A percentile compares a stretch with the other conserved stretches of the same genome.
These are phyloP conservation scores for Leucophenga montana DNA, from an alignment of 2,888 invertebrate species.

Conservation along the genomic window DNA sequence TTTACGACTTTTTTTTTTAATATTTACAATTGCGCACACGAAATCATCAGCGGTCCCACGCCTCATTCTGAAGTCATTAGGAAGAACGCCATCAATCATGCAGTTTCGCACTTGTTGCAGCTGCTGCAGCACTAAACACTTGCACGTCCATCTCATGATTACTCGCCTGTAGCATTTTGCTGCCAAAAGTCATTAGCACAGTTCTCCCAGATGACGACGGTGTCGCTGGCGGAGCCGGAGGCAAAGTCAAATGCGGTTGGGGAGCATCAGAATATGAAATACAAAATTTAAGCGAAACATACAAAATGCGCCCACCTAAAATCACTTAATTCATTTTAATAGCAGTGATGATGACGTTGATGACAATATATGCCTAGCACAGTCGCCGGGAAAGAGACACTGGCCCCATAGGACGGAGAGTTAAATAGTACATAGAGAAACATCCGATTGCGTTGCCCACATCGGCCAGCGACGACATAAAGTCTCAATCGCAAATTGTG, in stretches of 20 bases:
- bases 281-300: neutral
- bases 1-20: too few species aligned
- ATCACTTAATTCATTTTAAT: slow-evolving; percentile 7
- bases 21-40: too few species aligned
- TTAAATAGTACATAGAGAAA: slow-evolving; percentile 5
- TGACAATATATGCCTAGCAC: neutral
- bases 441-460: slow-evolving; percentile 5
- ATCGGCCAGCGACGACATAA: slow-evolving; percentile 39
- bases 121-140: slow-evolving; percentile 15
- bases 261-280: neutral
- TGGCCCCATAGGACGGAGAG: neutral
- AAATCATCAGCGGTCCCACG: too few species aligned
- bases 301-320: slow-evolving; percentile 12
- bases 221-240: neutral
- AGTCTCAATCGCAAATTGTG: slow-evolving; percentile 45
- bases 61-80: neutral
- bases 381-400: slow-evolving; percentile 8
- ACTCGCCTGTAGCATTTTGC: slow-evolving; percentile 19
- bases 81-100: slow-evolving; percentile 11
- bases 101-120: slow-evolving; percentile 25
- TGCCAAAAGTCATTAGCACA: slow-evolving; percentile 28
- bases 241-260: neutral
- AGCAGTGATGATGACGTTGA: slow-evolving; percentile 31
- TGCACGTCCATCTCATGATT: slow-evolving; percentile 5
- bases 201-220: slow-evolving; percentile 1